Conservation (phyloP, 2,113 vertebrate species). For the Axis porcinus region DNA sequence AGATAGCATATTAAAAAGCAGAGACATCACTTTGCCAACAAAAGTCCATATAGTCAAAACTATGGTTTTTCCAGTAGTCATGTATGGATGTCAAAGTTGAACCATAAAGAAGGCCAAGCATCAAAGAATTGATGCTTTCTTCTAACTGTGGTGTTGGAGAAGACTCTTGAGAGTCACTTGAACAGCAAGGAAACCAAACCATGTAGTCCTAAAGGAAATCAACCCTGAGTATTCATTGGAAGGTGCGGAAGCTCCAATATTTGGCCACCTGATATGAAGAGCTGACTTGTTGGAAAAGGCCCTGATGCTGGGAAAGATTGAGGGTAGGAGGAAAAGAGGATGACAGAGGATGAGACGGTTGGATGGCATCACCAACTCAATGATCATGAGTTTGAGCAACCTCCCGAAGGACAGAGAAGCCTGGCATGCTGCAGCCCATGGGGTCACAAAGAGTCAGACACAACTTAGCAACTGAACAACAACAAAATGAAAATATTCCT, state of each 20-base stretch:
- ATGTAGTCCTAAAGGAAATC: background rate
- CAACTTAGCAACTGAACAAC: background rate
- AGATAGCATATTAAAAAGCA: background rate
- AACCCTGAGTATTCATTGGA: background rate
- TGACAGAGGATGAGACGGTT: background rate
- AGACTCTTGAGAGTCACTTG: background rate
- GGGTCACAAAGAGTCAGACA: background rate
- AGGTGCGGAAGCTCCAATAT: background rate
- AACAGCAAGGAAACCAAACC: background rate
- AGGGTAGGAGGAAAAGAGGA: background rate
- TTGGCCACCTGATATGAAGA: background rate
- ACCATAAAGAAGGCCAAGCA: background rate
- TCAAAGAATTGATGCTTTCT: background rate
- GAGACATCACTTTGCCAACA: background rate
- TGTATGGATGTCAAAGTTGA: background rate
- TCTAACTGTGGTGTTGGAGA: background rate
- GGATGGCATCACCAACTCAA: background rate
- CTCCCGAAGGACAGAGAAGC: background rate
- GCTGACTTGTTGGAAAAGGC: background rate
- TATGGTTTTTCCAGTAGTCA: background rate
- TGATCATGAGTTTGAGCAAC: background rate
- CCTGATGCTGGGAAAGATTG: background rate
- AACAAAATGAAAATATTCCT: background rate
- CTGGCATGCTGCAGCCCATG: background rate
- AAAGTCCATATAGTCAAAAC: background rate